Percentiles rank a stretch among this genome's conserved stretches.
Conservation (phyloP, 2,888 invertebrate genomes). For the Papilio demoleus region DNA sequence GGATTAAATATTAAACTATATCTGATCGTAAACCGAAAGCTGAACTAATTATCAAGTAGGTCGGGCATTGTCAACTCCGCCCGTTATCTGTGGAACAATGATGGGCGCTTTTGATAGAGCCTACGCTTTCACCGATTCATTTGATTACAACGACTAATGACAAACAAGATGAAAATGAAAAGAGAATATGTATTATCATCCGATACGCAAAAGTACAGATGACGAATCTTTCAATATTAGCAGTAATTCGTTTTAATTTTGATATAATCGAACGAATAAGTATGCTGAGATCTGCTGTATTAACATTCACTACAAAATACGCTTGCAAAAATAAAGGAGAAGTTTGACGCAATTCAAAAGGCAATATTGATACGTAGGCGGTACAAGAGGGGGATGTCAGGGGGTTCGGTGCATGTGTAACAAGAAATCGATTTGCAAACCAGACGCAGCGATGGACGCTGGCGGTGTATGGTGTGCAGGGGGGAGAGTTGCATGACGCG, state of each 20-base stretch:
- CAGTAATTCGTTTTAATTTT: not conserved
- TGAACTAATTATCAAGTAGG: slow-evolving; percentile 67
- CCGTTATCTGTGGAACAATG: slow-evolving; percentile 24
- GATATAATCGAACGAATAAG: too few species aligned
- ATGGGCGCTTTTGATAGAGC: slow-evolving; percentile 14
- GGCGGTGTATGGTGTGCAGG: slow-evolving; percentile 50
- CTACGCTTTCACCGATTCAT: slow-evolving; percentile 25
- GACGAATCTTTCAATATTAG: not conserved
- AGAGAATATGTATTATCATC: not conserved
- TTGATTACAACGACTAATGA: slow-evolving; percentile 6
- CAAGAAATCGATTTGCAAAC: slow-evolving; percentile 63
- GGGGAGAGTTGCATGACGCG: slow-evolving; percentile 55
- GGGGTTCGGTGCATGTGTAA: slow-evolving; percentile 38
- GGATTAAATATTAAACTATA: slow-evolving; percentile 45
- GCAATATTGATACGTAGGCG: slow-evolving; percentile 2
- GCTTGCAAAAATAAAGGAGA: not conserved
- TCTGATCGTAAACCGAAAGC: slow-evolving; percentile 51
- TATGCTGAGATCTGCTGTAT: too few species aligned
- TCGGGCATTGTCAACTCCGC: slow-evolving; percentile 59
- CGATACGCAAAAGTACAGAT: not conserved
- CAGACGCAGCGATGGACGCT: slow-evolving; percentile 45
- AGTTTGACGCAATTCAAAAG: not conserved
- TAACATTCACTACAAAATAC: too few species aligned
- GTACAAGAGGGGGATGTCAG: slow-evolving; percentile 18
- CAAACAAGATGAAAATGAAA: not conserved